Base-by-base conservation (phyloP, 2,113 vertebrate species). In the Bagarius yarrelli region DNA sequence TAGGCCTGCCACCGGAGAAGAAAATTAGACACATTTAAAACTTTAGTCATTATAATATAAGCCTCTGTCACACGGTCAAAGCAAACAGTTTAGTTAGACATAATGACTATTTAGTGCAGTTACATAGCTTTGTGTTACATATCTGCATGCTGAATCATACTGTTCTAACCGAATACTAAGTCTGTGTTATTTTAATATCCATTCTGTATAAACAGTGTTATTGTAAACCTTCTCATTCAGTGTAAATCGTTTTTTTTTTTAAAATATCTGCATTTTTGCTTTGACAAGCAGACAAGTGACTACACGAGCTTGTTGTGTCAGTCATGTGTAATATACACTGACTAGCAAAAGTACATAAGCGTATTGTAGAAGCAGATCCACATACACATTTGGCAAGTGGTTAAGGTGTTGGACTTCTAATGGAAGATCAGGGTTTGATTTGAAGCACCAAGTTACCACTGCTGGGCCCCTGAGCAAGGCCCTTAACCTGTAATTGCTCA, bases 1-100 rank as follows among this genome's bases (percentile, higher is more conserved):
- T 99, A 70, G 98, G 98, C 71, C 98, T 99, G 84, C 71, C 56
- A 77, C 30, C n/a, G 78, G 30, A 83, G 1, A 79, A n/a, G 32
- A 59, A 40, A 71, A 73, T 8, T 8, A 55, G 18, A 72, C 44
- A 70, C 67, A 71, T 52, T 73, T 2, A 2, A 34, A 32, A 55
- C n/a, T 52, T 15, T 18, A 50, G 16, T 52, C 18, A 52, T 27
- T 27, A 19, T 71, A 52, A 6, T 52, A 19, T 13, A 0, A 70
- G 40, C 27, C 21, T 23, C 27, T 2, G 18, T 73, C 70, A 34
- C 50, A 23, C 53, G 25, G 23, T 47, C 25, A 53, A 72, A 32
- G n/a, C n/a, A 72, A 76, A 77, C 50, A 50, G 6, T 27, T 27
- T 27, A 27, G 9, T 76, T 76, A 18, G 5, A 8, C 8, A 59